A percentile compares a stretch with the other conserved stretches of the same genome.
phyloP scores from a whole-genome alignment of 2,797 vertebrate genomes.

The Odontamblyopus lacepedii region DNA sequence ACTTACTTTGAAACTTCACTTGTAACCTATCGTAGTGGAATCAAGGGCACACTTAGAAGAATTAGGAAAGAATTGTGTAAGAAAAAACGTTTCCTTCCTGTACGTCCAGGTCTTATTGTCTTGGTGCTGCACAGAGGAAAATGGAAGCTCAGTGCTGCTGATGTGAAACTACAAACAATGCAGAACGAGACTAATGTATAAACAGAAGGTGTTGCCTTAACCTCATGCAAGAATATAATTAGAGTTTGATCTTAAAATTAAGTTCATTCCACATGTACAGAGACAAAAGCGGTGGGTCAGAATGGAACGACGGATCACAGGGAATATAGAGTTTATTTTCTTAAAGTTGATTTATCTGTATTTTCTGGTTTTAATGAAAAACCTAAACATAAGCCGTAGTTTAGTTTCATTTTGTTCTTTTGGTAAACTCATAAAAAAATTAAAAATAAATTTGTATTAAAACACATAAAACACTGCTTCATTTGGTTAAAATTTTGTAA shows the following conservation, averaged over 20 bases:
- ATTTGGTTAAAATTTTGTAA: no score
- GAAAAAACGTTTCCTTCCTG: slow-evolving; percentile 29
- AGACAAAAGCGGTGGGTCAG: not conserved
- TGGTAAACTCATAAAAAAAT: no score
- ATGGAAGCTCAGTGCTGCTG: slow-evolving; percentile 6
- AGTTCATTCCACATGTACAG: not conserved
- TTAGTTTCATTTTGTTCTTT: not conserved
- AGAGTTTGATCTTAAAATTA: not conserved
- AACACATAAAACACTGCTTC: no score
- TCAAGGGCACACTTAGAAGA: not conserved
- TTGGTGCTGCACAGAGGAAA: slow-evolving; percentile 4
- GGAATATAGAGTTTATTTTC: no score
- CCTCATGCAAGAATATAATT: slow-evolving; percentile 15
- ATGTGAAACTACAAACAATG: slow-evolving; percentile 49
- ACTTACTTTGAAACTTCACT: not conserved
- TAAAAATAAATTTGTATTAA: no score
- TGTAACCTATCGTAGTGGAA: not conserved
- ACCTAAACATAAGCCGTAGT: no score
- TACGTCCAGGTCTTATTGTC: slow-evolving; percentile 10
- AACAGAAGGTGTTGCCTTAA: slow-evolving; percentile 48
- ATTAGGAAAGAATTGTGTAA: slow-evolving; percentile 12
- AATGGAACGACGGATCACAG: not conserved
- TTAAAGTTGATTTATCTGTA: no score
- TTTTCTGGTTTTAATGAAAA: no score
- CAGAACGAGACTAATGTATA: slow-evolving; percentile 20